phyloP scores from a whole-genome alignment of 1,140 invertebrate species.

The Bombyx mori region ASM3026992v2 NC_085122.1:6816501-6817000 shows the following conservation, averaged over 20 bases:
- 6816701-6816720: constrained; percentile 93
- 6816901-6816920: constrained; percentile 69
- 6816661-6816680: constrained; percentile 72
- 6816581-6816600: constrained; percentile 86
- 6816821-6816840: constrained; percentile 81
- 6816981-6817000: constrained; percentile 69
- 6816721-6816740: constrained; percentile 82
- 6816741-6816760: constrained; percentile 90
- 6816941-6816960: constrained; percentile 73
- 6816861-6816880: constrained; percentile 77
- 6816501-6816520: constrained; percentile 90
- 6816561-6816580: constrained; percentile 50
- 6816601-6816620: constrained; percentile 88
- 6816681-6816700: constrained; percentile 78
- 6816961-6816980: constrained; percentile 74
- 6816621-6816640: constrained; percentile 79
- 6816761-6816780: constrained; percentile 88
- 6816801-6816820: constrained; percentile 88
- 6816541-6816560: constrained; percentile 76
- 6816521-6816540: constrained; percentile 91
- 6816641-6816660: constrained; percentile 64
- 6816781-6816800: constrained; percentile 92
- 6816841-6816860: constrained; percentile 64
- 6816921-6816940: constrained; percentile 60
- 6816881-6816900: constrained; percentile 78